Evolutionary conservation across 2,888 invertebrate genomes (phyloP), one percentile per base, ranked within the genome.

Genomic region (Mechanitis messenoides): DNA sequence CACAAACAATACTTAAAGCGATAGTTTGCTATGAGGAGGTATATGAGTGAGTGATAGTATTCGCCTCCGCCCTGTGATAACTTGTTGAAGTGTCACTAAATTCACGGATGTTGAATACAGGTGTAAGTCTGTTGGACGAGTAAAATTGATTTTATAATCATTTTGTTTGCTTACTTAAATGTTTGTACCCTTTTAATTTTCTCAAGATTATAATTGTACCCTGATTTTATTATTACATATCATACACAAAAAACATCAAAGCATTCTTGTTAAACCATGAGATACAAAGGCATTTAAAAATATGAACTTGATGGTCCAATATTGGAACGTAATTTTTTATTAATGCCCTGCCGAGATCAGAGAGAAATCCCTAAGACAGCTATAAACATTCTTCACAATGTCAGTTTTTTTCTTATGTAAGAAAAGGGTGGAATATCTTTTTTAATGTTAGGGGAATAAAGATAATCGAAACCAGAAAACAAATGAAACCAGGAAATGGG

Each of bases 241-340:
- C 28, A 6, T n/a, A 3, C 12, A n/a, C 20, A 28, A n/a, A 28
- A 20, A 47, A 2, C 47, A 31, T 50, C 50, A 31, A 50, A 50
- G 50, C 28, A 50, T 31, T 11, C 31, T 2, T 50, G 6, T 31
- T 50, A 31, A 50, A 31, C 7, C 5, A 9, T 9, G n/a, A 31
- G 28, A 7, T 31, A 31, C 6, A 50, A 11, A 50, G 31, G 11
- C 11, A 28, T 31, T 50, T 50, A 31, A 50, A 50, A 50, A 50
- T 7, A 50, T 50, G 31, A 7, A 42, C 42, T 42, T 67, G 71
- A 68, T 67, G 69, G 69, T 68, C 67, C 67, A 65, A 67, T 68
- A 72, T 72, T 69, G 71, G 68, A 72, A 61, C 66, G 67, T 64
- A 67, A 65, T 65, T 69, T 68, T 70, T 72, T 68, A 73, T 73